Evolutionary conservation across 2,797 vertebrate genomes (phyloP).

Genomic region (Fratercula arctica): DNA sequence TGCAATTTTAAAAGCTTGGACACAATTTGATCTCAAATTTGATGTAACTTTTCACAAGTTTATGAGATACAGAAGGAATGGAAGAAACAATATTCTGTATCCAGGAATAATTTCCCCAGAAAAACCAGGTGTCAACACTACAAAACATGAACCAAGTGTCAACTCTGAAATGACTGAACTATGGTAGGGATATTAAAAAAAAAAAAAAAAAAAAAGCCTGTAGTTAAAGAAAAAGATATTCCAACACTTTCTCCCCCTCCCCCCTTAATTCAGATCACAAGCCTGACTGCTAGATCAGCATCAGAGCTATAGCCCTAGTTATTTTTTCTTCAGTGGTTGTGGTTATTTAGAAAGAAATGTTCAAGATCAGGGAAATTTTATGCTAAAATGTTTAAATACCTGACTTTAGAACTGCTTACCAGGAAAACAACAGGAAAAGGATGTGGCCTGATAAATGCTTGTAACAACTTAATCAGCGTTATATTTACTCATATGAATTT

Average conservation of each 20-base stretch:
- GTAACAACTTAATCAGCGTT: not conserved
- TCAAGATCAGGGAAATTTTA: conserved; percentile 12
- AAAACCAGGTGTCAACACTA: not conserved
- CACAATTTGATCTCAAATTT: not conserved
- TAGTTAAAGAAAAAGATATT: not conserved
- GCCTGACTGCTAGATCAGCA: not conserved
- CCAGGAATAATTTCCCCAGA: not conserved
- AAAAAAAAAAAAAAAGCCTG: not conserved
- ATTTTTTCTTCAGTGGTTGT: not conserved
- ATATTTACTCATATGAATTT: not conserved
- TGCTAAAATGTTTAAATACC: conserved; percentile 22
- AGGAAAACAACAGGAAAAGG: conserved; percentile 68
- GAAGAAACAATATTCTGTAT: not conserved
- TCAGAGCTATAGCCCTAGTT: not conserved
- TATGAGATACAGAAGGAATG: not conserved
- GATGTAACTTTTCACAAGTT: not conserved
- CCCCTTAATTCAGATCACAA: not conserved
- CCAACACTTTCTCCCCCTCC: not conserved
- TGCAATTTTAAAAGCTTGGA: not conserved
- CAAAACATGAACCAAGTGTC: not conserved
- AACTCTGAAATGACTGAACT: not conserved
- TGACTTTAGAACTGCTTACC: conserved; percentile 11
- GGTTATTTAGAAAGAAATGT: conserved; percentile 39
- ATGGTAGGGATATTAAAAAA: not conserved
- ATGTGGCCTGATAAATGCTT: conserved; percentile 59